Percentiles rank a stretch among this genome's conserved stretches.
phyloP scores from a whole-genome alignment of 2,113 vertebrate genomes.

The Delphinapterus leucas region DNA sequence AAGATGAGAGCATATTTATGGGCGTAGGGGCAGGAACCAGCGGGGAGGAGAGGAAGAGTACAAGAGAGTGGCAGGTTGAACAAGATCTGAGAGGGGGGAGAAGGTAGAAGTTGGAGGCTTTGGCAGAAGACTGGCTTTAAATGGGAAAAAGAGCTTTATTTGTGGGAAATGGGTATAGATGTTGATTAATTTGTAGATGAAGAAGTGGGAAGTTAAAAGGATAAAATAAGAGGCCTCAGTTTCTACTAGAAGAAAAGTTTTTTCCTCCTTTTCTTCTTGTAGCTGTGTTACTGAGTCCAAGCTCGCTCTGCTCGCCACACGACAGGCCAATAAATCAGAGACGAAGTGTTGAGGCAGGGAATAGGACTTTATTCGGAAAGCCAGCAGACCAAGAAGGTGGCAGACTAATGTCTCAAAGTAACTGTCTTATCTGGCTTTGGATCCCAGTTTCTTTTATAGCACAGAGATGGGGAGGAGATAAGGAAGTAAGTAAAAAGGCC shows the following conservation, averaged over 20 bases:
- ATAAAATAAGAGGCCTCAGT: background rate
- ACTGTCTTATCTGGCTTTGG: no score
- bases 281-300: background rate
- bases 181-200: background rate
- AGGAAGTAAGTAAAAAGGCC: no score
- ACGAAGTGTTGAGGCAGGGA: no score
- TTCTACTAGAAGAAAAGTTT: background rate
- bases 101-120: background rate
- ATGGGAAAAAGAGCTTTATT: background rate
- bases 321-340: no score
- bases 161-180: background rate
- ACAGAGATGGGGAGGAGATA: no score
- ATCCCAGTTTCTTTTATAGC: no score
- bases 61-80: background rate
- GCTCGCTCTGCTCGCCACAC: rapidly evolving
- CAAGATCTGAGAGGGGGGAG: background rate
- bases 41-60: background rate
- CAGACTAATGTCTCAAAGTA: no score
- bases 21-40: background rate
- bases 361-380: no score
- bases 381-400: no score
- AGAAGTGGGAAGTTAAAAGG: background rate
- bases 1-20: background rate
- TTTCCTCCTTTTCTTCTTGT: background rate
- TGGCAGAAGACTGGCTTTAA: background rate